Evolutionary conservation across 1,140 invertebrate species (phyloP).

Genomic region (Procambarus clarkii): DNA sequence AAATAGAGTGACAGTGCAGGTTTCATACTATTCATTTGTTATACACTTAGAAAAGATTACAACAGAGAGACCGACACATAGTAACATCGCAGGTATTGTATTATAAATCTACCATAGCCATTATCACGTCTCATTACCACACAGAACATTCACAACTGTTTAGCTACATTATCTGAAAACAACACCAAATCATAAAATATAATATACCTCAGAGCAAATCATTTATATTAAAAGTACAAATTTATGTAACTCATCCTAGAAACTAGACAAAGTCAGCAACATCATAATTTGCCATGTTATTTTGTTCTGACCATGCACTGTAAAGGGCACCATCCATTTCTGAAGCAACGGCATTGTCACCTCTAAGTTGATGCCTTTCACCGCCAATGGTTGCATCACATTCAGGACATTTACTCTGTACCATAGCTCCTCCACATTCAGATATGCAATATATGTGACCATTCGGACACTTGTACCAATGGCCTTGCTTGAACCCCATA

Average conservation of each 20-base stretch:
- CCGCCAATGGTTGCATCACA: conserved; percentile 83
- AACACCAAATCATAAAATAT: too few relatives aligned
- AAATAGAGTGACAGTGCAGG: too few relatives aligned
- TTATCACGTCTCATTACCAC: too few relatives aligned
- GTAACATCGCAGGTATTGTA: too few relatives aligned
- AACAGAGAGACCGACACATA: too few relatives aligned
- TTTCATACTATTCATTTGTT: too few relatives aligned
- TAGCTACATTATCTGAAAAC: too few relatives aligned
- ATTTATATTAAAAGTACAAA: too few relatives aligned
- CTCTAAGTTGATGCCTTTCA: conserved; percentile 77
- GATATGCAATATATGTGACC: conserved; percentile 84
- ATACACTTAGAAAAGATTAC: too few relatives aligned
- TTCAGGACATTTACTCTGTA: conserved; percentile 80
- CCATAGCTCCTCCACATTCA: conserved; percentile 84
- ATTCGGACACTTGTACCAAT: conserved; percentile 86
- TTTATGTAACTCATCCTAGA: not conserved
- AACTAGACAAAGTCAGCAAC: not conserved
- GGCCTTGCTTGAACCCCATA: conserved; percentile 80
- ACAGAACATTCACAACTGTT: too few relatives aligned
- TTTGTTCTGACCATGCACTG: conserved; percentile 77
- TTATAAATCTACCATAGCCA: too few relatives aligned
- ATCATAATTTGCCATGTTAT: conserved; percentile 33
- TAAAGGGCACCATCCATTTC: conserved; percentile 80
- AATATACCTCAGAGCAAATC: too few relatives aligned
- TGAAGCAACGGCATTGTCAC: conserved; percentile 78